Percentiles rank a stretch among this genome's conserved stretches.
These are phyloP conservation scores for Ormia ochracea DNA, from an alignment of 2,888 invertebrate genomes.

Conservation along the genomic window DNA sequence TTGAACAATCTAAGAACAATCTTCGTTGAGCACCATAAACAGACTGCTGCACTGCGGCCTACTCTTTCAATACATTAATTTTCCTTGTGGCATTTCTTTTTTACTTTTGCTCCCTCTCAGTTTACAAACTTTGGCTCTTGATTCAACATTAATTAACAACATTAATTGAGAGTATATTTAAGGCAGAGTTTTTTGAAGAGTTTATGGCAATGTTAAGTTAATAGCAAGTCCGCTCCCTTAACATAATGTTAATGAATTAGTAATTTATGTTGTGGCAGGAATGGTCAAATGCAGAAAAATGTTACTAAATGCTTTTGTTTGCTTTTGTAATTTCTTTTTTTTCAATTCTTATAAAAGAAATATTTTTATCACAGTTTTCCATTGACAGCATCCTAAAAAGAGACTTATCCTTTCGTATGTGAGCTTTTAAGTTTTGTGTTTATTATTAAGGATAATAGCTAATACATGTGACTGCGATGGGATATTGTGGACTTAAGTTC, in stretches of 20 bases:
- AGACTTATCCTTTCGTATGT: too few relatives aligned
- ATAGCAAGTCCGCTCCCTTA: not conserved
- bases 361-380: too few relatives aligned
- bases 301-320: too few relatives aligned
- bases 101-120: not conserved
- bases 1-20: slow-evolving; percentile 23
- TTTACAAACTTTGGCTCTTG: not conserved
- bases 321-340: too few relatives aligned
- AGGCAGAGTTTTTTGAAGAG: not conserved
- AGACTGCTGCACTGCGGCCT: slow-evolving; percentile 48
- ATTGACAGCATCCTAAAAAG: too few relatives aligned
- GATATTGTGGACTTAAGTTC: too few relatives aligned
- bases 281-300: not conserved
- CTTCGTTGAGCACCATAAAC: slow-evolving; percentile 58
- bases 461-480: too few relatives aligned
- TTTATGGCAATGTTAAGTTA: not conserved
- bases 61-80: slow-evolving; percentile 23
- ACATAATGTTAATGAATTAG: not conserved
- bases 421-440: too few relatives aligned
- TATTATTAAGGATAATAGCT: too few relatives aligned
- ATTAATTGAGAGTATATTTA: not conserved
- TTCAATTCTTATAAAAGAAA: too few relatives aligned
- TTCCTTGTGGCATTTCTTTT: slow-evolving; percentile 1
- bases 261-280: not conserved
- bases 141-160: not conserved